phyloP scores from a whole-genome alignment of 2,888 invertebrate species.

The Latrodectus hesperus region DNA sequence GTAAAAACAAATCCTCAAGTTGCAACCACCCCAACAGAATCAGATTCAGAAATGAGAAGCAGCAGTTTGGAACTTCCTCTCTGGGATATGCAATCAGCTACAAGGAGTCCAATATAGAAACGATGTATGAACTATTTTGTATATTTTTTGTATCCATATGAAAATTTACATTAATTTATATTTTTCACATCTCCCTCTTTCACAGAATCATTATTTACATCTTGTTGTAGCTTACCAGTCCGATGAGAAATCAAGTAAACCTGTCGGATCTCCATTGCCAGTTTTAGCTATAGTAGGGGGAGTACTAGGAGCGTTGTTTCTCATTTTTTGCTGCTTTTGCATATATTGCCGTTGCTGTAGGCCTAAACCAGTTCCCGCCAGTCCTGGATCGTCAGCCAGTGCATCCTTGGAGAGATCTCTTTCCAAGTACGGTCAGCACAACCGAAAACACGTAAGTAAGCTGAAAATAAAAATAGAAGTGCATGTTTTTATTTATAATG shows the following conservation, averaged over 20 bases:
- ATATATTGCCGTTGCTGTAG: slow-evolving; percentile 60
- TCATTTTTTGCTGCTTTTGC: slow-evolving; percentile 44
- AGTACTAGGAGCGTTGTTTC: slow-evolving; percentile 10
- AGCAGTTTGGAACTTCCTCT: no score
- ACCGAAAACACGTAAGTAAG: slow-evolving; percentile 59
- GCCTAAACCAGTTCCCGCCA: slow-evolving; percentile 28
- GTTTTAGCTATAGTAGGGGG: slow-evolving; percentile 52
- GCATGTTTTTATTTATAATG: neutral
- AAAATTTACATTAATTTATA: no score
- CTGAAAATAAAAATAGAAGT: no score
- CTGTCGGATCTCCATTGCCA: slow-evolving; percentile 30
- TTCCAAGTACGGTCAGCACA: slow-evolving; percentile 60
- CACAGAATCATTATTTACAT: no score
- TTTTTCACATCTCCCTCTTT: no score
- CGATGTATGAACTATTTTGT: no score
- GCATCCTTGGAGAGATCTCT: slow-evolving; percentile 58
- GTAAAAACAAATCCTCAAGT: no score
- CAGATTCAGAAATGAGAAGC: no score
- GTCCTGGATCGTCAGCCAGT: slow-evolving; percentile 39
- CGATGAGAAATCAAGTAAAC: neutral
- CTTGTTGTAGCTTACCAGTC: slow-evolving; percentile 41
- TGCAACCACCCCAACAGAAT: no score
- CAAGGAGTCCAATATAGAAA: no score
- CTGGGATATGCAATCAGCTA: no score
- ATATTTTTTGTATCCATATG: no score